phyloP scores from a whole-genome alignment of 2,797 vertebrate species.

The Vireo griseus region DNA sequence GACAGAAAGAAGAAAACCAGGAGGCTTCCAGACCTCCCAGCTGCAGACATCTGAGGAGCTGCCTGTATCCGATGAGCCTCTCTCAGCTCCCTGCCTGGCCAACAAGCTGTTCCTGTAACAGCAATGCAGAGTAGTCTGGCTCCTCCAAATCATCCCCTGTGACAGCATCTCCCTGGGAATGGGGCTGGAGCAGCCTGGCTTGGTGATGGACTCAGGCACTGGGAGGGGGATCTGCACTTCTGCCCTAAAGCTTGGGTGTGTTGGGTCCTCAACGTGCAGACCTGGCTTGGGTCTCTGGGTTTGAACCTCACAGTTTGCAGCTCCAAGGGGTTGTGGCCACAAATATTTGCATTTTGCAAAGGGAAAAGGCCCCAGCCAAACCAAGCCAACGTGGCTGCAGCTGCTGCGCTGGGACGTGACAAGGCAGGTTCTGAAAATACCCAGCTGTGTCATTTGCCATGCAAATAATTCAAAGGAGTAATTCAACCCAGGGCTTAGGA shows the following conservation, averaged over 20 bases:
- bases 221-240: not conserved
- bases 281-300: accelerated
- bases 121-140: accelerated
- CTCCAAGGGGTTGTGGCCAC: not conserved
- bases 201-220: accelerated
- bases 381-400: not conserved
- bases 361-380: not conserved
- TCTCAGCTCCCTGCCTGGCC: not conserved
- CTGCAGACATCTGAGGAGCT: not conserved
- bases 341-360: not conserved
- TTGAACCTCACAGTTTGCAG: not conserved
- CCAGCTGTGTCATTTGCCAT: not conserved
- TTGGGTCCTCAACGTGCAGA: accelerated
- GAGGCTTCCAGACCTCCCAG: not conserved
- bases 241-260: not conserved
- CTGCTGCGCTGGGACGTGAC: not conserved
- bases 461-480: not conserved
- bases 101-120: not conserved
- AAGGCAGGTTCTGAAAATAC: not conserved
- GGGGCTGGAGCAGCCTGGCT: not conserved
- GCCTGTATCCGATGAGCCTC: accelerated
- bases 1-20: not conserved
- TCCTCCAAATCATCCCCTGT: not conserved
- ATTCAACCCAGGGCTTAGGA: not conserved
- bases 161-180: not conserved